Percentiles rank a stretch among this genome's conserved stretches.
Conservation (phyloP, 2,888 invertebrate species). For the Amphipoea lucens region DNA sequence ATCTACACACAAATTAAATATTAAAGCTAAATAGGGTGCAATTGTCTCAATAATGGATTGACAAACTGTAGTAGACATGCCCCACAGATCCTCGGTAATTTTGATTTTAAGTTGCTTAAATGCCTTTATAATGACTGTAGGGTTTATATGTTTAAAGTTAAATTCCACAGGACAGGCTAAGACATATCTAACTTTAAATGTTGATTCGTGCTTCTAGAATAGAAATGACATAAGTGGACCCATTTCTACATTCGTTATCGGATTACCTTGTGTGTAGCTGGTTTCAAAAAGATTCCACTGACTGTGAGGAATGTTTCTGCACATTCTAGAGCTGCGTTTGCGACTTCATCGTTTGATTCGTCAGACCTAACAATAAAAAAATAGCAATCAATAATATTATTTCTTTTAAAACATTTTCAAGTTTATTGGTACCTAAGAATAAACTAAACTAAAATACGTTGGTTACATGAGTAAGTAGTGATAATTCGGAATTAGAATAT, state of each 20-base stretch:
- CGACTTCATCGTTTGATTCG: constrained; percentile 78
- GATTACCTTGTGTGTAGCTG: constrained; percentile 81
- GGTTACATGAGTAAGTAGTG: background rate
- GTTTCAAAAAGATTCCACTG: constrained; percentile 83
- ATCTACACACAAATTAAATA: too few species aligned
- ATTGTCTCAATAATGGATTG: too few species aligned
- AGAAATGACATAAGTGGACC: background rate
- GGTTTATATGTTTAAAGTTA: too few species aligned
- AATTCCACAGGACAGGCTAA: too few species aligned
- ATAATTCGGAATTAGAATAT: background rate
- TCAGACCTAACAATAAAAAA: constrained; percentile 72
- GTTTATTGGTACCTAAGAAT: too few species aligned
- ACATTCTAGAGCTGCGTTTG: constrained; percentile 82
- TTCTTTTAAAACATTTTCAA: too few species aligned
- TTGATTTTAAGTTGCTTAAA: too few species aligned
- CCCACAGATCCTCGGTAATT: too few species aligned
- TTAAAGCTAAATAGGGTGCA: too few species aligned
- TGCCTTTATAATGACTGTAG: too few species aligned
- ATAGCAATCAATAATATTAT: background rate
- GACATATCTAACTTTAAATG: background rate
- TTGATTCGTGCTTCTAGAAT: background rate
- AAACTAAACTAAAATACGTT: too few species aligned
- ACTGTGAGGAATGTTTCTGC: constrained; percentile 80
- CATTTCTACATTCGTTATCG: background rate
- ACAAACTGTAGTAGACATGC: too few species aligned